phyloP scores from a whole-genome alignment of 2,797 vertebrate genomes.

The Syngnathus acus region DNA sequence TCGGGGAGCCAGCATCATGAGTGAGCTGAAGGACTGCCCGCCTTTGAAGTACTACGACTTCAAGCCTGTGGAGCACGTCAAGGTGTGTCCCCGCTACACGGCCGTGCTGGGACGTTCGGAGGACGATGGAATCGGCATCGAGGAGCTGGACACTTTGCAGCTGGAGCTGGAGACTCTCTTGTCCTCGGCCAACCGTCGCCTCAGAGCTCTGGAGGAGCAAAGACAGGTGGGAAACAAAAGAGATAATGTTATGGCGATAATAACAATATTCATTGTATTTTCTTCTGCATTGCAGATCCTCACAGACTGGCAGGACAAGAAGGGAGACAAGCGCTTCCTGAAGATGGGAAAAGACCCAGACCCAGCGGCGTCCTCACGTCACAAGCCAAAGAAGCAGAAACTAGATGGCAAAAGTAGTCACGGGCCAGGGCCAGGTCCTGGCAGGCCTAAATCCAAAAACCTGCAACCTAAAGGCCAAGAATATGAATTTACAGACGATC shows the following conservation, averaged over 20 bases:
- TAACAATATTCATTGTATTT: not conserved
- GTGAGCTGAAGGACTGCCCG: slow-evolving; percentile 95
- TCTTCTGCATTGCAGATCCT: slow-evolving; percentile 76
- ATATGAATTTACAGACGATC: slow-evolving; percentile 95
- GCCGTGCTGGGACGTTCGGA: slow-evolving; percentile 92
- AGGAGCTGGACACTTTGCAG: slow-evolving; percentile 95
- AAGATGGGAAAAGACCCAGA: slow-evolving; percentile 90
- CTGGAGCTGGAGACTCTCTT: slow-evolving; percentile 94
- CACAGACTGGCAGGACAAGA: slow-evolving; percentile 98
- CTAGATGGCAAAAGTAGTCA: slow-evolving; percentile 88
- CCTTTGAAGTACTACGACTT: slow-evolving; percentile 96
- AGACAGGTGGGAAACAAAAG: slow-evolving; percentile 76
- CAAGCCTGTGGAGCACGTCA: slow-evolving; percentile 94
- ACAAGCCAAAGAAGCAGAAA: slow-evolving; percentile 96
- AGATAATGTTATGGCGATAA: not conserved
- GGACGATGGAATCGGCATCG: slow-evolving; percentile 95
- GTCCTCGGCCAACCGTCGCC: slow-evolving; percentile 88
- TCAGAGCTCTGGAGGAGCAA: slow-evolving; percentile 90
- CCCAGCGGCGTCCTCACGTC: slow-evolving; percentile 81
- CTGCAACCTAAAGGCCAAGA: slow-evolving; percentile 91
- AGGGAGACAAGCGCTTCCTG: slow-evolving; percentile 89
- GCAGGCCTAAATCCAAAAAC: slow-evolving; percentile 92
- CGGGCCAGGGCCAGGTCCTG: slow-evolving; percentile 83
- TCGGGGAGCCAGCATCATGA: slow-evolving; percentile 70
- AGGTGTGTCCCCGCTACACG: slow-evolving; percentile 92